Evolutionary conservation across 1,140 invertebrate species (phyloP), one percentile per base, ranked within the genome.

Genomic region (Adoxophyes honmai): DNA sequence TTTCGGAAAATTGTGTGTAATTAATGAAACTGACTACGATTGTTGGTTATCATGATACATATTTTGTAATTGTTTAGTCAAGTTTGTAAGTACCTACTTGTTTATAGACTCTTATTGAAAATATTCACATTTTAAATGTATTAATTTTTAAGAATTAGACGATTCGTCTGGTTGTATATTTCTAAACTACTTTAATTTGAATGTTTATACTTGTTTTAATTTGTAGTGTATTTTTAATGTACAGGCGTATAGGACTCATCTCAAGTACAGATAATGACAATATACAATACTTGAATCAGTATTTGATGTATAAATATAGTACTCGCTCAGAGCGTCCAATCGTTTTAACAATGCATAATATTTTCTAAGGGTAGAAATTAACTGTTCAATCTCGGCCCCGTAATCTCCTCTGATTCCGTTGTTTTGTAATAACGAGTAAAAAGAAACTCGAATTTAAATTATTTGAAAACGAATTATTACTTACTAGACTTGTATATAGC

Each of bases 321-420:
- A 13, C 21, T 48, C 42, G 42, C 42, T 48, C 42, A 48, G 42
- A 48, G 42, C 42, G 42, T 48, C 42, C 42, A 48, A 48, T 48
- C 21, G 42, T 48, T 48, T 21, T 3, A 48, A 16, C 11, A 21
- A n/a, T 44, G 39, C 39, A 44, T 44, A 21, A 16, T 44, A 44
- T 9, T 6, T 28, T 28, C 6, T 28, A 28, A 28, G 21, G 6
- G 3, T 28, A 48, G 9, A 21, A 5, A 11, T 11, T 39, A 48
- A 28, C n/a, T 48, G 21, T 11, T 48, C 21, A 3, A 28, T 28
- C 21, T 28, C 28, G 42, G 16, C 42, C 42, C 42, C 16, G 10
- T 48, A 48, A 48, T 33, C 18, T 48, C 42, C 6, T 28, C 2
- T 28, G 2, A 28, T 28, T 28, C 21, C 21, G 6, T 3, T 3